Base-by-base conservation (phyloP, 2,888 invertebrate genomes). In the Hipparchia sbordonii region DNA sequence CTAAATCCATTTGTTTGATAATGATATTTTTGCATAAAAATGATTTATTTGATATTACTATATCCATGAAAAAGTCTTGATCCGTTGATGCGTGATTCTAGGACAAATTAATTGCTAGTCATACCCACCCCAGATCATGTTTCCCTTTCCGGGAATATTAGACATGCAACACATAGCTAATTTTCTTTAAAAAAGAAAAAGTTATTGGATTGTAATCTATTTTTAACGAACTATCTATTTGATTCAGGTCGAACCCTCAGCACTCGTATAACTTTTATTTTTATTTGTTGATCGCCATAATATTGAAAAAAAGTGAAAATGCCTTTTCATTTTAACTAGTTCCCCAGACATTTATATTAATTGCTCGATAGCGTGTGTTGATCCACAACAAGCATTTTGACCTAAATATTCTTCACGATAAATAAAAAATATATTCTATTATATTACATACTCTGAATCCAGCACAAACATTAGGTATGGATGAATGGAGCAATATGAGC, bases 331-430 rank as follows among this genome's bases (percentile, higher is more conserved):
- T 71, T 71, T 56, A 71, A 57, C 57, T 57, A 67, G 52, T 62
- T 65, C 54, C 57, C 70, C 62, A 67, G 67, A 73, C 70, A 67
- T 62, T 71, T 59, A 66, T 70, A 67, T 68, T 60, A 71, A 74
- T 71, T 74, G 71, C 73, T 54, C 67, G 71, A 74, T 74, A 54
- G 73, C 73, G 73, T 74, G 73, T 74, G 70, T 70, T 70, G 70
- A 70, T 70, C 70, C 54, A 61, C 69, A 70, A 63, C 62, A 63
- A 70, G 70, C 56, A 63, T 70, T 70, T 56, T 70, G 70, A 70
- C 70, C 70, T 56, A 70, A 70, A 70, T 70, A 70, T 56, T 70
- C 70, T 70, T 33, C 46, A 46, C 62, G 70, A 70, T 70, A 70
- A 70, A 63, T 70, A 70, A 70, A 62, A 69, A 69, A 13, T 12